phyloP scores from a whole-genome alignment of 2,888 invertebrate species.

The Xanthia togata region DNA sequence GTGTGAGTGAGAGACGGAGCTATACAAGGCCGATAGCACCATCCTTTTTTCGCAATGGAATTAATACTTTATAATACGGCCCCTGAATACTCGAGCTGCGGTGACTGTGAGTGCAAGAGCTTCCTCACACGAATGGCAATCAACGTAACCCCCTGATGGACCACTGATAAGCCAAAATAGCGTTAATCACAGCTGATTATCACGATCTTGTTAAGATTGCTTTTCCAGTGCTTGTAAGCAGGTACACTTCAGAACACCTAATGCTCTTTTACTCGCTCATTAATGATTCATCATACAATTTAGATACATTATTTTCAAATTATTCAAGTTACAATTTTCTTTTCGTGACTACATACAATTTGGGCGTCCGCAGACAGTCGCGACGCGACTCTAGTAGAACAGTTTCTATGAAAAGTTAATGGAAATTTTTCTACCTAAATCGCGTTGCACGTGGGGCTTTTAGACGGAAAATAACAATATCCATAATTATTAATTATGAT shows the following conservation, averaged over 20 bases:
- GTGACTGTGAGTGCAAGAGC: slow-evolving; percentile 36
- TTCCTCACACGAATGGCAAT: slow-evolving; percentile 16
- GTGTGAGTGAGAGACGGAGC: too few species aligned
- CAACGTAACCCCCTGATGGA: slow-evolving; percentile 25
- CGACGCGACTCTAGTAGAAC: too few species aligned
- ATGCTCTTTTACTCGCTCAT: slow-evolving; percentile 48
- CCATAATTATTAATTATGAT: slow-evolving; percentile 20
- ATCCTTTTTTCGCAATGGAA: too few species aligned
- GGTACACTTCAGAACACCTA: slow-evolving; percentile 46
- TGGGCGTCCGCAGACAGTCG: neutral
- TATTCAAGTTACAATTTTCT: slow-evolving; percentile 27
- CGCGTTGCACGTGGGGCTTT: too few species aligned
- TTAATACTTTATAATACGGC: too few species aligned
- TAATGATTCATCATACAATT: slow-evolving; percentile 36
- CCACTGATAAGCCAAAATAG: slow-evolving; percentile 37
- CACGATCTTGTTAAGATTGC: slow-evolving; percentile 46
- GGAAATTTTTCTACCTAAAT: too few species aligned
- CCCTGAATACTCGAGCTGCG: slow-evolving; percentile 43
- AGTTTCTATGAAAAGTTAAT: too few species aligned
- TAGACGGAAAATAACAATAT: slow-evolving; percentile 33
- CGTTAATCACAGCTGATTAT: slow-evolving; percentile 60
- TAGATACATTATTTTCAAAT: slow-evolving; percentile 6
- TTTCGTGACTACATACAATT: slow-evolving; percentile 42
- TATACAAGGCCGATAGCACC: too few species aligned
- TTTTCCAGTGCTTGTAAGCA: slow-evolving; percentile 38